These are phyloP conservation scores for Fratercula arctica DNA, from an alignment of 2,797 vertebrate species.

Conservation along the genomic window DNA sequence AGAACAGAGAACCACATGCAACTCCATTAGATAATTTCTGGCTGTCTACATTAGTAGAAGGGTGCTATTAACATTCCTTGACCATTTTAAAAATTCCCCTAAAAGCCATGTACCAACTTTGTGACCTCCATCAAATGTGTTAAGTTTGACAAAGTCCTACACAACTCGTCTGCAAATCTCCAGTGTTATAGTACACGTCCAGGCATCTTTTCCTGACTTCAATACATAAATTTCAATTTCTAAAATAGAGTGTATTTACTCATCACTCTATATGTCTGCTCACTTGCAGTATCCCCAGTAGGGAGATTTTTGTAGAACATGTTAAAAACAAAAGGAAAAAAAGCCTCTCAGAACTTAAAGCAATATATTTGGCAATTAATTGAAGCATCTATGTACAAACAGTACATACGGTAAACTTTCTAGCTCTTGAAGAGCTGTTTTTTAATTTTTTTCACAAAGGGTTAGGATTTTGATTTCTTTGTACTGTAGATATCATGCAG, in stretches of 20 bases:
- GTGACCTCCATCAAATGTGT: background rate
- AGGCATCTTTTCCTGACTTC: background rate
- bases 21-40: background rate
- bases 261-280: background rate
- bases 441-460: background rate
- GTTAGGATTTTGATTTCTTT: background rate
- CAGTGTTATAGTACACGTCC: background rate
- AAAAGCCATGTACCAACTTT: background rate
- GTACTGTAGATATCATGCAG: background rate
- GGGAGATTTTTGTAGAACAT: background rate
- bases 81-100: background rate
- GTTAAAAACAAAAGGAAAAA: background rate
- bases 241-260: background rate
- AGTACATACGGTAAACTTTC: background rate
- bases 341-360: background rate
- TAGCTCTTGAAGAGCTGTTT: background rate
- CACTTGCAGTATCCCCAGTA: background rate
- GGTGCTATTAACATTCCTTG: background rate
- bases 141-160: background rate
- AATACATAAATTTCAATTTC: background rate
- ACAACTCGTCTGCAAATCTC: background rate
- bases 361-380: background rate
- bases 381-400: background rate
- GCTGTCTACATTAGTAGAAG: background rate
- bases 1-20: background rate